These are phyloP conservation scores for Brachionus koreanus DNA, from an alignment of 1,140 invertebrate genomes.

Conservation along the genomic window DNA sequence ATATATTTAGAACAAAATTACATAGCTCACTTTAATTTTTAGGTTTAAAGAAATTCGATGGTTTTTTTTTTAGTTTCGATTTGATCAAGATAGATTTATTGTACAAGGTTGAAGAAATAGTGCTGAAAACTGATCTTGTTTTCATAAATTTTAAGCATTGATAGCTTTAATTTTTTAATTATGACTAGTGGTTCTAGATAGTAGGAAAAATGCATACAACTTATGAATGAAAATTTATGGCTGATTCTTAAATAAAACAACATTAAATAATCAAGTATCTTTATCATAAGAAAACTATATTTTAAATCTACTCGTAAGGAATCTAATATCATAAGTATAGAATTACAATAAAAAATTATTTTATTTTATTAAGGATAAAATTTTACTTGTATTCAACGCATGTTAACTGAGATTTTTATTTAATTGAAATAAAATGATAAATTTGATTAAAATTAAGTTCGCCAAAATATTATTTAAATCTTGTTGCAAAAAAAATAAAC, in stretches of 20 bases:
- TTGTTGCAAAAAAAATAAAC: not conserved
- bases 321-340: not conserved
- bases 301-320: not conserved
- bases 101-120: not conserved
- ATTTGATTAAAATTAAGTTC: not conserved
- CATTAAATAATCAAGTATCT: not conserved
- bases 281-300: not conserved
- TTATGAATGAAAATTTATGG: not conserved
- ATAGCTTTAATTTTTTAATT: not conserved
- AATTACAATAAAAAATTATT: not conserved
- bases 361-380: not conserved
- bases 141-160: not conserved
- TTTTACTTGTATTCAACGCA: not conserved
- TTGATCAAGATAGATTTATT: no score
- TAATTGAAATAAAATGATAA: not conserved
- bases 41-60: no score
- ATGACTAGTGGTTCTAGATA: not conserved
- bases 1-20: not conserved
- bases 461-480: not conserved
- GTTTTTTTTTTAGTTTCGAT: no score
- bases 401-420: not conserved
- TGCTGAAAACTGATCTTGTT: not conserved
- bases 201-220: not conserved
- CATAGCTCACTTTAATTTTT: no score
- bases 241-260: not conserved